Percentiles rank a stretch among this genome's conserved stretches.
Conservation (phyloP, 2,797 vertebrate species). For the Otolemur crassicaudatus region DNA sequence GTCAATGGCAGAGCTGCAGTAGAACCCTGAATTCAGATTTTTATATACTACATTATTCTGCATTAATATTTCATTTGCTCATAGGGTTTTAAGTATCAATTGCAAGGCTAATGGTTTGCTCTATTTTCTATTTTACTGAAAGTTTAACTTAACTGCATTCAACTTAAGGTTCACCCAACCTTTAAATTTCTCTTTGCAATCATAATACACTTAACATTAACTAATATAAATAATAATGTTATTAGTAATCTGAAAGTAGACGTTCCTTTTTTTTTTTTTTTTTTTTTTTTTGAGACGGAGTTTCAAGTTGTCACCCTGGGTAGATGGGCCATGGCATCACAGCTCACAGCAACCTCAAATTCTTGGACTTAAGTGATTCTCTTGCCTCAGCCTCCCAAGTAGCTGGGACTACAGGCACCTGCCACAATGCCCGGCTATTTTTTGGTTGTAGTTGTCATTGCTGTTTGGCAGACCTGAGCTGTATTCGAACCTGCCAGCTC, state of each 20-base stretch:
- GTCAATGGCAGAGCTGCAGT: background rate
- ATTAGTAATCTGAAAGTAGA: background rate
- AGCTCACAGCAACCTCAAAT: too few species aligned
- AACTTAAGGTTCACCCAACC: background rate
- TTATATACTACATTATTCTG: background rate
- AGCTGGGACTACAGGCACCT: too few species aligned
- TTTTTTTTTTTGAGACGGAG: too few species aligned
- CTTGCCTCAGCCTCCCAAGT: too few species aligned
- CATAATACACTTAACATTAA: background rate
- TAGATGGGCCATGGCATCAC: too few species aligned
- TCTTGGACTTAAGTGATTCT: too few species aligned
- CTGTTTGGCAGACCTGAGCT: too few species aligned
- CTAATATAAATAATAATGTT: background rate
- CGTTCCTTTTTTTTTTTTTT: background rate
- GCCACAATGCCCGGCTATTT: too few species aligned
- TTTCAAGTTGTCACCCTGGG: too few species aligned
- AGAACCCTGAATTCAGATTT: background rate
- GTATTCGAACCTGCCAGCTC: too few species aligned
- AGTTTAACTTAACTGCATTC: background rate
- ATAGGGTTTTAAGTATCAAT: background rate
- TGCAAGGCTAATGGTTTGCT: background rate
- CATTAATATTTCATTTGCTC: background rate
- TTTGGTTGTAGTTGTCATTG: too few species aligned
- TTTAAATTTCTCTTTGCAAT: background rate
- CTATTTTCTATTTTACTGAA: background rate